Conservation (phyloP, 2,113 vertebrate genomes). For the Gopherus flavomarginatus region DNA sequence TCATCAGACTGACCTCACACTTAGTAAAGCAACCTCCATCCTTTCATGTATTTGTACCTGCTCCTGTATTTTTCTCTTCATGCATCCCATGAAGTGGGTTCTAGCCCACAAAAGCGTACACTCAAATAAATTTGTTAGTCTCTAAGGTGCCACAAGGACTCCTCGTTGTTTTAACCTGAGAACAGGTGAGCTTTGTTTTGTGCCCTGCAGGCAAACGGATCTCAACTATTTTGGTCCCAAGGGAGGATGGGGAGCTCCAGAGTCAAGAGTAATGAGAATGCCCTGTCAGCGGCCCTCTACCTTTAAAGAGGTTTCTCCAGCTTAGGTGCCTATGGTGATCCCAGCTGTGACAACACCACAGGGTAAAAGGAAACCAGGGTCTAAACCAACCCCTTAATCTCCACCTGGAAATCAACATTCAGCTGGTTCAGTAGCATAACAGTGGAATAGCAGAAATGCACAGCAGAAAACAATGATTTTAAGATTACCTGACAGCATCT, state of each 20-base stretch:
- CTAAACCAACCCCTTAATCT: background rate
- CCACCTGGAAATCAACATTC: background rate
- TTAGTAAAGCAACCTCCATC: too few relatives aligned
- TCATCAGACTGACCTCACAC: too few relatives aligned
- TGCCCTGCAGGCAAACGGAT: background rate
- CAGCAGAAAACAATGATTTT: background rate
- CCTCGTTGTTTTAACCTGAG: background rate
- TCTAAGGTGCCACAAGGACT: too few relatives aligned
- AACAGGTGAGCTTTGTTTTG: background rate
- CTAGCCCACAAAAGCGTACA: too few relatives aligned
- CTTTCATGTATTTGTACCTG: too few relatives aligned
- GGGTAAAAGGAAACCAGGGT: background rate
- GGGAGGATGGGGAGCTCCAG: background rate
- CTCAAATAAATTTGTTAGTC: too few relatives aligned
- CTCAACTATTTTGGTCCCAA: background rate
- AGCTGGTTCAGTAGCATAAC: background rate
- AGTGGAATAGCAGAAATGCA: background rate
- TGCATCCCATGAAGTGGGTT: too few relatives aligned
- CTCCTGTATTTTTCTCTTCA: too few relatives aligned
- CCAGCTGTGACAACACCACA: background rate
- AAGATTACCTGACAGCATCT: background rate
- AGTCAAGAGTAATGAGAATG: background rate
- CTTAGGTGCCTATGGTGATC: background rate
- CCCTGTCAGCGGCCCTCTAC: background rate
- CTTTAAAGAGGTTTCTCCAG: background rate